Percentiles rank a stretch among this genome's conserved stretches.
Evolutionary conservation across 2,888 invertebrate genomes (phyloP).

Genomic region (Hyalella azteca): DNA sequence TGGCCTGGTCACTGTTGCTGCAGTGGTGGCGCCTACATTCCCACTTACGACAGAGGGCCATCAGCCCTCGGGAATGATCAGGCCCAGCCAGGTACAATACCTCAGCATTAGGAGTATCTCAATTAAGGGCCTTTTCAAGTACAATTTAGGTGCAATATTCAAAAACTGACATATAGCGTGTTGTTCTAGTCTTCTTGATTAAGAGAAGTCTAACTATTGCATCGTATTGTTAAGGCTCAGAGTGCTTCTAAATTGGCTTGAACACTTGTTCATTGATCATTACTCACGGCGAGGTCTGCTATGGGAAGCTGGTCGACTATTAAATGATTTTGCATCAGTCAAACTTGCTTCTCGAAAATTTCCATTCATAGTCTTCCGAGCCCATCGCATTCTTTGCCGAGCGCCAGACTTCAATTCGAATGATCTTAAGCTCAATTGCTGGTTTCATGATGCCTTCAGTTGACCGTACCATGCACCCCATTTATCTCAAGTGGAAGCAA

Average conservation of each 20-base stretch:
- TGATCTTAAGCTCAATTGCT: conserved; percentile 9
- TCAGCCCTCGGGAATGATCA: conserved; percentile 35
- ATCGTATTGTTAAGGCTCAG: conserved; percentile 36
- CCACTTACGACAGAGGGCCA: conserved; percentile 1
- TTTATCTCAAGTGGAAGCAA: too few relatives aligned
- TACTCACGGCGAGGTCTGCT: not conserved
- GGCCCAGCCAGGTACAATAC: conserved; percentile 36
- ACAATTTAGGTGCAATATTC: conserved; percentile 29
- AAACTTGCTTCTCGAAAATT: not conserved
- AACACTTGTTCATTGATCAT: conserved; percentile 32
- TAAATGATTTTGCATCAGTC: not conserved
- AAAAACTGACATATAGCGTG: not conserved
- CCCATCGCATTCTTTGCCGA: not conserved
- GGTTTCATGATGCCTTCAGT: too few relatives aligned
- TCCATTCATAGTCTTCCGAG: not conserved
- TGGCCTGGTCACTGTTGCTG: conserved; percentile 23
- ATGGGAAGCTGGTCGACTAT: not conserved
- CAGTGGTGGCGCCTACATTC: conserved; percentile 26
- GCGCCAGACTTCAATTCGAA: conserved; percentile 24
- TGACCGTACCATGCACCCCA: too few relatives aligned
- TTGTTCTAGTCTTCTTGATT: not conserved
- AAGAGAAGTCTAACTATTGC: not conserved
- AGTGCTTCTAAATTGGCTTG: conserved; percentile 33
- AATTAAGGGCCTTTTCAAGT: conserved; percentile 34
- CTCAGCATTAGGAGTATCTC: conserved; percentile 19